Evolutionary conservation across 2,113 vertebrate genomes (phyloP).

Genomic region (Pristiophorus japonicus): DNA sequence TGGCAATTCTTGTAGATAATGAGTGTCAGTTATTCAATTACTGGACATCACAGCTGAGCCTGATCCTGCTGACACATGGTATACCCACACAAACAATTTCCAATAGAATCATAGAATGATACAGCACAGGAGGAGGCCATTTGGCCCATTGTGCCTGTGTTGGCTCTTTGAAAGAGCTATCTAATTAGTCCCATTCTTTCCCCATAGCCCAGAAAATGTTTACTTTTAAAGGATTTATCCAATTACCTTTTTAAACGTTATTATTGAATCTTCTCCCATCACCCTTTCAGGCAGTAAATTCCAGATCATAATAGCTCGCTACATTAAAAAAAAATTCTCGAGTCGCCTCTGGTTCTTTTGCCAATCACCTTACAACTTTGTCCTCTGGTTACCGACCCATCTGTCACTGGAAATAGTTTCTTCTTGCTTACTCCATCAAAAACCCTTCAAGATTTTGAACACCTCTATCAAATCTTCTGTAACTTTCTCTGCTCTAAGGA

Average conservation of each 20-base stretch:
- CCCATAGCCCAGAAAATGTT: neutral
- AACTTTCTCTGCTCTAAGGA: neutral
- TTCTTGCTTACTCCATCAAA: neutral
- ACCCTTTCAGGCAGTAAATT: neutral
- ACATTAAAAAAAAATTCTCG: neutral
- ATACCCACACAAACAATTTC: neutral
- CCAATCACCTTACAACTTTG: neutral
- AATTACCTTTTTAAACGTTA: neutral
- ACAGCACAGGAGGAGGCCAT: neutral
- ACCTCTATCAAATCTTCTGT: neutral
- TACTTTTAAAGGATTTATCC: neutral
- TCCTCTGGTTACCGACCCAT: neutral
- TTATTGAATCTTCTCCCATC: neutral
- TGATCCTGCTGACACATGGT: neutral
- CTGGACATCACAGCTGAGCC: neutral
- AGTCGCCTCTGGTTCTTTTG: neutral
- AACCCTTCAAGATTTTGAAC: neutral
- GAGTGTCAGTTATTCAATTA: neutral
- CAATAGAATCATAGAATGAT: neutral
- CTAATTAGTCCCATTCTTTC: neutral
- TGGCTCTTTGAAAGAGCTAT: neutral
- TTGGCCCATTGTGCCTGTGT: neutral
- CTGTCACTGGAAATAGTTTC: neutral
- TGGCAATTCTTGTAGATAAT: neutral
- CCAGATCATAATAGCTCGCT: neutral